A percentile compares a stretch with the other conserved stretches of the same genome.
phyloP scores from a whole-genome alignment of 2,888 invertebrate genomes.

The Timema cristinae region DNA sequence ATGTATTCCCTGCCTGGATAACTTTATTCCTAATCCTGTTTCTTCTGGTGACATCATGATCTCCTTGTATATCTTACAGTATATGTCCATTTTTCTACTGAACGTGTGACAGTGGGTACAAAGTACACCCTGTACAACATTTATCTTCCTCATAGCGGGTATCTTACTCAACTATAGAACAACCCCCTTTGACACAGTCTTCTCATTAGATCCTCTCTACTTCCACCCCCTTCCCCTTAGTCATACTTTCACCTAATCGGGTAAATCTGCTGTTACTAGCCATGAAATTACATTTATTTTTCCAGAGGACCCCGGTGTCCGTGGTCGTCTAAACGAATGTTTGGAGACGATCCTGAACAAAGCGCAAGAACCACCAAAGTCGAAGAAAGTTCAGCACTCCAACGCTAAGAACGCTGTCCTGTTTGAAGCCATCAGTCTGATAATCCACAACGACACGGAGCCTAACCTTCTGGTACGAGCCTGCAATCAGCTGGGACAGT shows the following conservation, averaged over 20 bases:
- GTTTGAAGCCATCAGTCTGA: conserved; percentile 98
- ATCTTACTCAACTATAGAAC: too few relatives aligned
- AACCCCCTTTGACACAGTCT: too few relatives aligned
- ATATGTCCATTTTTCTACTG: too few relatives aligned
- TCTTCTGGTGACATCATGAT: too few relatives aligned
- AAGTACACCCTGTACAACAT: too few relatives aligned
- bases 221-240: background rate
- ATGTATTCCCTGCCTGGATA: too few relatives aligned
- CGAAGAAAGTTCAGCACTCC: conserved; percentile 99
- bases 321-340: conserved; percentile 94
- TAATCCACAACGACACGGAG: conserved; percentile 98
- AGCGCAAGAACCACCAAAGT: conserved; percentile 98
- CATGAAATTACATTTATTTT: conserved; percentile 28
- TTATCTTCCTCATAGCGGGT: too few relatives aligned
- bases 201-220: background rate
- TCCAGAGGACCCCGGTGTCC: conserved; percentile 92
- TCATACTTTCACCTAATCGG: conserved; percentile 6
- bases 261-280: conserved; percentile 12
- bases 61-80: too few relatives aligned
- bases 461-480: conserved; percentile 95
- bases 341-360: conserved; percentile 97
- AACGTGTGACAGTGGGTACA: too few relatives aligned
- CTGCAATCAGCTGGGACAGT: conserved; percentile 98
- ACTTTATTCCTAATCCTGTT: too few relatives aligned
- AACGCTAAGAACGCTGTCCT: conserved; percentile 99